Evolutionary conservation across 1,140 invertebrate genomes (phyloP).

Genomic region (Oncopodura yosiiana): DNA sequence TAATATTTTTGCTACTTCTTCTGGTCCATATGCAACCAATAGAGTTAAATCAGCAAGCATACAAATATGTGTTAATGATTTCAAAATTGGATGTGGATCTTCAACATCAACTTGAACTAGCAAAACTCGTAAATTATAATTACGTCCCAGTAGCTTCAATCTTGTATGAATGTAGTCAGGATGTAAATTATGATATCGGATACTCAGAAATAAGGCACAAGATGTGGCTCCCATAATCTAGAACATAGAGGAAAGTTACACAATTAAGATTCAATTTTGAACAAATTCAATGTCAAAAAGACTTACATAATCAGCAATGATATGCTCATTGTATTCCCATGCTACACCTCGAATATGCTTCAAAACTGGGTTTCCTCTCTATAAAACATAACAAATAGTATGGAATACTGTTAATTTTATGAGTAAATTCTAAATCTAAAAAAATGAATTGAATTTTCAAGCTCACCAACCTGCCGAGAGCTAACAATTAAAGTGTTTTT

Average conservation of each 20-base stretch:
- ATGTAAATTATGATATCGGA: slow-evolving; percentile 86
- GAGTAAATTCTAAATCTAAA: no score
- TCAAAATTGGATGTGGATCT: slow-evolving; percentile 77
- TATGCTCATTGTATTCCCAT: slow-evolving; percentile 81
- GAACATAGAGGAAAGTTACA: no score
- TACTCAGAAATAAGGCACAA: slow-evolving; percentile 79
- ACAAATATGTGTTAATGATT: slow-evolving; percentile 81
- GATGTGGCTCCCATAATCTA: slow-evolving; percentile 68
- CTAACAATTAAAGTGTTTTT: no score
- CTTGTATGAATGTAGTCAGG: slow-evolving; percentile 90
- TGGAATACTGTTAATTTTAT: no score
- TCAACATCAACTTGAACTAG: slow-evolving; percentile 73
- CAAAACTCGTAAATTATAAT: slow-evolving; percentile 72
- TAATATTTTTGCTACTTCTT: slow-evolving; percentile 86
- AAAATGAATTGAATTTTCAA: no score
- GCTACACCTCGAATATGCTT: slow-evolving; percentile 72
- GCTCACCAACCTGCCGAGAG: no score
- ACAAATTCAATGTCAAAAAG: no score
- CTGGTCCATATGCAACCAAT: slow-evolving; percentile 83
- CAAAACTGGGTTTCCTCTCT: slow-evolving; percentile 82
- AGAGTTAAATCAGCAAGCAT: slow-evolving; percentile 85
- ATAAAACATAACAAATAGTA: slow-evolving; percentile 41
- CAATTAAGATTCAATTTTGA: no score
- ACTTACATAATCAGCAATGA: slow-evolving; percentile 89
- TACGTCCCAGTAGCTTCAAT: slow-evolving; percentile 72